Percentiles rank a stretch among this genome's conserved stretches.
phyloP scores from a whole-genome alignment of 2,888 invertebrate species.

The Lucinisca nassula region DNA sequence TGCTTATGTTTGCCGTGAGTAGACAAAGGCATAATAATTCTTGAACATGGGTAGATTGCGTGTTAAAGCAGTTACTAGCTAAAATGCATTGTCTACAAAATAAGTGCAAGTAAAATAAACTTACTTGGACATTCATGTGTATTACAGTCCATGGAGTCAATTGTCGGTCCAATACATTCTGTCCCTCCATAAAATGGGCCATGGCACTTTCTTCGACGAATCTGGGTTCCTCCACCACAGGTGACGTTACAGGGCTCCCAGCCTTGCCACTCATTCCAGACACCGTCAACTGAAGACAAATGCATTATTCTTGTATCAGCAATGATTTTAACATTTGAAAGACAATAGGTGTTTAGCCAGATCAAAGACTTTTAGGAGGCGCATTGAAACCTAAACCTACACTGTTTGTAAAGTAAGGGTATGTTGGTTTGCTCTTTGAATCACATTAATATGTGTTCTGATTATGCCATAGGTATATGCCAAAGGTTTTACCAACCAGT shows the following conservation, averaged over 20 bases:
- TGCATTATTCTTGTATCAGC: too few relatives aligned
- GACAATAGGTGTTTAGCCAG: neutral
- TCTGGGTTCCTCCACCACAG: constrained; percentile 82
- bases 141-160: constrained; percentile 78
- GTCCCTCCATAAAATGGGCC: constrained; percentile 80
- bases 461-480: too few relatives aligned
- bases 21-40: too few relatives aligned
- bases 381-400: neutral
- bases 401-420: too few relatives aligned
- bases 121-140: constrained; percentile 84
- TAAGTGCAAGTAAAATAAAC: neutral
- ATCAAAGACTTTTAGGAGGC: neutral
- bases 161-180: constrained; percentile 76
- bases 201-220: constrained; percentile 75
- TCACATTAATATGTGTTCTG: too few relatives aligned
- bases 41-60: neutral
- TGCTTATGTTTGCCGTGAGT: too few relatives aligned
- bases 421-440: too few relatives aligned
- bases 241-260: constrained; percentile 82
- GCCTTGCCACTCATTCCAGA: constrained; percentile 78
- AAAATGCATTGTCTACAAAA: neutral
- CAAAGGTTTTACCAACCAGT: too few relatives aligned
- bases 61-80: neutral
- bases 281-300: constrained; percentile 82
- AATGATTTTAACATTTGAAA: too few relatives aligned